Conservation (phyloP, 2,113 vertebrate species). For the Dendropsophus ebraccatus region DNA sequence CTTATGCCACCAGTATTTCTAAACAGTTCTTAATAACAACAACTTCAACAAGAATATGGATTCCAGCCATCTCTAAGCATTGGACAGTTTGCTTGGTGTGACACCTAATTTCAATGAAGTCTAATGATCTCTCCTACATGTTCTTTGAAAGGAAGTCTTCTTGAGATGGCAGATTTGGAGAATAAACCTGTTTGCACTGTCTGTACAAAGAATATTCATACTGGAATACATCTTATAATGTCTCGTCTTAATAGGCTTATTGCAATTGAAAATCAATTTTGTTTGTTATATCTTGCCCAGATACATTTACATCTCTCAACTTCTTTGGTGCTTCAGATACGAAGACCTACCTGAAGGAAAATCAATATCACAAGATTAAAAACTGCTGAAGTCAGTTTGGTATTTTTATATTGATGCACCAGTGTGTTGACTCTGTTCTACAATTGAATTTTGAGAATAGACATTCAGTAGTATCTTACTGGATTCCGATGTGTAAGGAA, state of each 20-base stretch:
- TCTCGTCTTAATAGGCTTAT: background rate
- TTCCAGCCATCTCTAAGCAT: no score
- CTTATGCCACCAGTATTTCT: no score
- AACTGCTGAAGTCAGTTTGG: background rate
- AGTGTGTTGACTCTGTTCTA: background rate
- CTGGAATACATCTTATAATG: background rate
- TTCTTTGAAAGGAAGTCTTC: background rate
- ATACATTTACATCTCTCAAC: background rate
- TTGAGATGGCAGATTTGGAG: background rate
- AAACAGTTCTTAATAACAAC: no score
- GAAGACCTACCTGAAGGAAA: background rate
- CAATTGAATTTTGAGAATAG: background rate
- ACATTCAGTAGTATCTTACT: no score
- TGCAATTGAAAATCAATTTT: constrained; percentile 9
- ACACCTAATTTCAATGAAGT: no score
- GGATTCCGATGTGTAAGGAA: no score
- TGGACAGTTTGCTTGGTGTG: no score
- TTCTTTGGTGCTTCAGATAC: background rate
- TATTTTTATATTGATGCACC: background rate
- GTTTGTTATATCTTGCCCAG: background rate
- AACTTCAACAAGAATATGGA: no score
- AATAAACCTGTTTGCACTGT: background rate
- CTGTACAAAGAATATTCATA: background rate
- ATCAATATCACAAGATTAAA: background rate
- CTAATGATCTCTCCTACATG: background rate